Base-by-base conservation (phyloP, 2,888 invertebrate species). In the Candidula unifasciata region DNA sequence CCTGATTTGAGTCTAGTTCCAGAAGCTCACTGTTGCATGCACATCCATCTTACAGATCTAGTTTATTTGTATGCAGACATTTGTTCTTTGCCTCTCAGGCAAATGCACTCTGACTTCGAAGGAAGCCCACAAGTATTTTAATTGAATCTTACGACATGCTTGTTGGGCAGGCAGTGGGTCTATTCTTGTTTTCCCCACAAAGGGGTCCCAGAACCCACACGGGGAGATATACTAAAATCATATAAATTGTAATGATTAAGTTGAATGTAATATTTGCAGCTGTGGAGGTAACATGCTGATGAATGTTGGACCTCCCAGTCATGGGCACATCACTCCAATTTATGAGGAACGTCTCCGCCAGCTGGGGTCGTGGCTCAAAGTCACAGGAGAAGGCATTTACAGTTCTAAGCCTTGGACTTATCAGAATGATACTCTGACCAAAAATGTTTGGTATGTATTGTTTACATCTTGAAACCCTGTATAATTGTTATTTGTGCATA, bases 331-430 rank as follows among this genome's bases (percentile, higher is more conserved):
- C 88, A 93, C 95, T 8, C 96, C 97, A 0, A 96, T 98, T 91
- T 97, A 96, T 94, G 96, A 97, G 94, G 97, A 98, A 92, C 95
- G 97, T 66, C 94, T 98, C 0, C 93, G 95, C 13, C 95, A 96
- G 88, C 95, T 98, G 89, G 98, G 98, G 3, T 81, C 91, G 24
- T 98, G 98, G 98, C 94, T 98, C n/a, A 91, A 94, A 3, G 94
- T 95, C 30, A 98, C 98, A 90, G 97, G 97, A 0, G 96, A 97
- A 91, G 97, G 97, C 0, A 97, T 98, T 89, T 98, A 97, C 91
- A 94, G 94, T 5, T 95, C 96, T 0, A 95, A 94, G 3, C 97
- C 97, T 0, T 98, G 97, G 97, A 93, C 92, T 0, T 94, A 95
- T 84, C 97, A 97, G 94, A 97, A 97, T 91, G 98, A 94, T 83